phyloP scores from a whole-genome alignment of 2,113 vertebrate genomes.

The Xenopus tropicalis region DNA sequence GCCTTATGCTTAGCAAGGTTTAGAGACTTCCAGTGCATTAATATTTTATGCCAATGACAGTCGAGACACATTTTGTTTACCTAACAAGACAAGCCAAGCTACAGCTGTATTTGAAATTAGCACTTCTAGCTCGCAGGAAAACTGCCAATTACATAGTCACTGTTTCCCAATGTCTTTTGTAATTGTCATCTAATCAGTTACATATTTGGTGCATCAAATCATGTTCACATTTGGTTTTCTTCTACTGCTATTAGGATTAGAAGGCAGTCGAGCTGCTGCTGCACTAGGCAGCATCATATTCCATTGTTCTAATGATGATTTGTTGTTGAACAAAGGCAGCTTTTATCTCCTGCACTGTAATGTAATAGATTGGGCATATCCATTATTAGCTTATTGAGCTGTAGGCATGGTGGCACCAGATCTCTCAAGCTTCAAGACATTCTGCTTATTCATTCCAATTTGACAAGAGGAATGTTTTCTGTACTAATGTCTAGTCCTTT shows the following conservation, averaged over 20 bases:
- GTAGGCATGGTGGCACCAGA: slow-evolving; percentile 10
- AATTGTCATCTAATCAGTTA: slow-evolving; percentile 57
- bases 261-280: slow-evolving; percentile 24
- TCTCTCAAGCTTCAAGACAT: slow-evolving; percentile 20
- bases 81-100: slow-evolving; percentile 74
- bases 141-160: slow-evolving; percentile 58
- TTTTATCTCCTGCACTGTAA: slow-evolving; percentile 35
- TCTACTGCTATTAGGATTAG: slow-evolving; percentile 4
- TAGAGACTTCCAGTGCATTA: slow-evolving; percentile 79
- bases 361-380: slow-evolving; percentile 25
- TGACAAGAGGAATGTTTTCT: slow-evolving; percentile 33
- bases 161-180: slow-evolving; percentile 52
- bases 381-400: slow-evolving; percentile 30
- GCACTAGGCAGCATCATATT: slow-evolving; percentile 17
- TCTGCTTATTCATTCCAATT: slow-evolving; percentile 27
- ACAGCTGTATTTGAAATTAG: slow-evolving; percentile 61
- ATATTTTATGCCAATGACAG: slow-evolving; percentile 78
- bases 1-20: slow-evolving; percentile 80
- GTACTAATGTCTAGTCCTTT: neutral
- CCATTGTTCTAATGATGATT: slow-evolving; percentile 42
- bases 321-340: slow-evolving; percentile 35
- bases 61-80: slow-evolving; percentile 80
- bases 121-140: slow-evolving; percentile 57
- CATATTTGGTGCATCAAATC: slow-evolving; percentile 52
- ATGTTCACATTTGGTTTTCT: slow-evolving; percentile 45